These are phyloP conservation scores for Sporophila hypoxantha DNA, from an alignment of 2,113 vertebrate species.

Conservation along the genomic window DNA sequence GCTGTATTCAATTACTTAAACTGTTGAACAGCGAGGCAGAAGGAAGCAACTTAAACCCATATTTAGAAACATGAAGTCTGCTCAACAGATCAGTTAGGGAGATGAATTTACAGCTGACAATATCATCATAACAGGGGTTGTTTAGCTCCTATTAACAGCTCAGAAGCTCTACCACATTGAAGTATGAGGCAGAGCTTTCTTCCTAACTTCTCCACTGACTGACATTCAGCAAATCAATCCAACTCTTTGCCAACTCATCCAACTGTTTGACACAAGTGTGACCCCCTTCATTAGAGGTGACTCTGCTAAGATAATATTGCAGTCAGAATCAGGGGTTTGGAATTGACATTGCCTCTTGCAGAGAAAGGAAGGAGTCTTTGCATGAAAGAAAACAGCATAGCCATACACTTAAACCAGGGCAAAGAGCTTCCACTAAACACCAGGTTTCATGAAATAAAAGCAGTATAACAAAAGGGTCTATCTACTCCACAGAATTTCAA, in stretches of 20 bases:
- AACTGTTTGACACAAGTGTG: neutral
- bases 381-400: neutral
- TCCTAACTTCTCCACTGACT: neutral
- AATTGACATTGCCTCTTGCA: neutral
- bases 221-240: neutral
- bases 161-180: neutral
- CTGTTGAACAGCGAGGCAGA: constrained; percentile 6
- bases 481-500: neutral
- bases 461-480: neutral
- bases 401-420: neutral
- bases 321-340: neutral
- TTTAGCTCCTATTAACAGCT: neutral
- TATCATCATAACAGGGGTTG: neutral
- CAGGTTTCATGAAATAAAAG: neutral
- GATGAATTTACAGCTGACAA: neutral
- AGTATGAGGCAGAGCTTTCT: neutral
- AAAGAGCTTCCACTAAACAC: neutral
- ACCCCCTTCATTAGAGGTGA: neutral
- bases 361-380: neutral
- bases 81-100: neutral
- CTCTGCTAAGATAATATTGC: neutral
- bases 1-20: constrained; percentile 16
- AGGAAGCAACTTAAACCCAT: neutral
- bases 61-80: constrained; percentile 1
- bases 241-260: neutral